Conservation (phyloP, 2,113 vertebrate genomes). For the Patagioenas fasciata region DNA sequence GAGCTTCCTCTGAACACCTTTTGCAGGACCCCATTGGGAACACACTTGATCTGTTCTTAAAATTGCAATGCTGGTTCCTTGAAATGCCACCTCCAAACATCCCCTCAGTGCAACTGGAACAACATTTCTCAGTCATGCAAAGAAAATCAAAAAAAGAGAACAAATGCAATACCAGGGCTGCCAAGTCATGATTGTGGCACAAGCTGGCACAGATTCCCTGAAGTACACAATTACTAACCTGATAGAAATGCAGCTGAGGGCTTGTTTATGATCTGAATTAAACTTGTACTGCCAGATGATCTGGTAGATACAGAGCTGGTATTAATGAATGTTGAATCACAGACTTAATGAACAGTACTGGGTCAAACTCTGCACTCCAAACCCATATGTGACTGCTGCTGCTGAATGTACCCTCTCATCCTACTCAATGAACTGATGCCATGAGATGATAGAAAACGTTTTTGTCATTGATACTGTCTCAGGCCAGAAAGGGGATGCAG, state of each 20-base stretch:
- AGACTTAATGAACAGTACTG: neutral
- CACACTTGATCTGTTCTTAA: neutral
- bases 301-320: neutral
- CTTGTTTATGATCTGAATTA: conserved; percentile 16
- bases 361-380: neutral
- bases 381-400: neutral
- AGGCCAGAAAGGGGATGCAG: neutral
- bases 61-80: neutral
- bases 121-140: accelerated
- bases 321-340: neutral
- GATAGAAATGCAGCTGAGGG: neutral
- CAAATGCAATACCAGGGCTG: neutral
- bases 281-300: neutral
- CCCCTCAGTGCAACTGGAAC: accelerated
- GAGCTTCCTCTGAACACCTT: neutral
- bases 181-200: neutral
- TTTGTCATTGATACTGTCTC: neutral
- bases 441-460: neutral
- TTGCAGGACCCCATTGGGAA: neutral
- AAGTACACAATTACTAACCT: neutral
- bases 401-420: neutral
- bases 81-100: neutral
- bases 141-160: neutral
- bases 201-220: neutral
- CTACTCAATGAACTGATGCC: neutral